Conservation (phyloP, 1,140 invertebrate genomes). For the Drosophila kurseongensis region DNA sequence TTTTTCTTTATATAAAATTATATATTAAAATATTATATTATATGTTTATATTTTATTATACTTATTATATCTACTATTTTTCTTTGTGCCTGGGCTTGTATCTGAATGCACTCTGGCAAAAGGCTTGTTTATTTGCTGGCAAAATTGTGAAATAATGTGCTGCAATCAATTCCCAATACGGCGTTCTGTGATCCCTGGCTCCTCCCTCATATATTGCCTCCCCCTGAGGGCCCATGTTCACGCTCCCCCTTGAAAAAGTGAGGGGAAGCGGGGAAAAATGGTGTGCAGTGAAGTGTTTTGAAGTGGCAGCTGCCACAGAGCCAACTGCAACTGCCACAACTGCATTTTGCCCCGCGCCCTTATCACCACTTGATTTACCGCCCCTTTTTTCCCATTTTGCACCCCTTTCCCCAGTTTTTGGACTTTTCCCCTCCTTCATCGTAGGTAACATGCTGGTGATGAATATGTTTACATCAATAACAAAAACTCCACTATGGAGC, state of each 20-base stretch:
- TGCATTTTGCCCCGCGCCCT: slow-evolving; percentile 12
- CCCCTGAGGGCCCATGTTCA: not conserved
- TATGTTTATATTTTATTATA: no score
- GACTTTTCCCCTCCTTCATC: slow-evolving; percentile 1
- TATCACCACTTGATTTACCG: slow-evolving; percentile 24
- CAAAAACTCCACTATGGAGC: slow-evolving; percentile 53
- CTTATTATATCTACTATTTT: no score
- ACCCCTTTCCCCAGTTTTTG: not conserved
- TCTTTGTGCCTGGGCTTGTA: slow-evolving; percentile 14
- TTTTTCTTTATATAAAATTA: no score
- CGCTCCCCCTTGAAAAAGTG: not conserved
- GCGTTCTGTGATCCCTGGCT: slow-evolving; percentile 25
- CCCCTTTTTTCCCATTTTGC: not conserved
- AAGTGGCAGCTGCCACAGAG: slow-evolving; percentile 63
- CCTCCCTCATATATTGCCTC: not conserved
- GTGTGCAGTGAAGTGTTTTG: slow-evolving; percentile 72
- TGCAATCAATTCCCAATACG: slow-evolving; percentile 78
- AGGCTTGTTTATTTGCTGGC: slow-evolving; percentile 73
- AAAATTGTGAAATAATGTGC: slow-evolving; percentile 81
- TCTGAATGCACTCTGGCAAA: slow-evolving; percentile 16
- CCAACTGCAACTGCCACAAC: slow-evolving; percentile 31
- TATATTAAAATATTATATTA: no score
- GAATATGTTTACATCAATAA: slow-evolving; percentile 81
- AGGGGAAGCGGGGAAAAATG: slow-evolving; percentile 36
- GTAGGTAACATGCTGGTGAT: slow-evolving; percentile 55